Evolutionary conservation across 2,113 vertebrate genomes (phyloP), one percentile per base, ranked within the genome.

Genomic region (Loxodonta africana): DNA sequence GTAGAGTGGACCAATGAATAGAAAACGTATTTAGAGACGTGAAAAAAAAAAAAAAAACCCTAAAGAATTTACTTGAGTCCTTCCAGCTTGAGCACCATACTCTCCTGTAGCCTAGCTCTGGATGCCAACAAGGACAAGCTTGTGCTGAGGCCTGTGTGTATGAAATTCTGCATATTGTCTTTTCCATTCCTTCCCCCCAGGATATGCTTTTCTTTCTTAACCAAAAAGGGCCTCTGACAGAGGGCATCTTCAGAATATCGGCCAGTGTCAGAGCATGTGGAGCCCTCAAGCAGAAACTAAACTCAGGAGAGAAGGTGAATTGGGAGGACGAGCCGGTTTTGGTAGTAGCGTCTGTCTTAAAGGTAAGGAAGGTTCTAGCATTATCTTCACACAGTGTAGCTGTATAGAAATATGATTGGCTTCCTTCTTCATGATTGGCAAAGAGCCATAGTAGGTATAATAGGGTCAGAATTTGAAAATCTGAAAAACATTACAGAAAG

Each of bases 131-230:
- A 2, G 48, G 11, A 5, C 60, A 26, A 37, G 37, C 33, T n/a
- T 57, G 3, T 30, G 18, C 33, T 74, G 18, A 10, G n/a, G 14
- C 18, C 41, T 37, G 8, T 53, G 23, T 60, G 14, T 63, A 28
- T 7, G 9, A 96, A 92, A 80, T 53, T 5, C 2, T 83, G 0
- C 78, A 51, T 93, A 28, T 12, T 48, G 90, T 46, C 63, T 82
- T 26, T 83, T 97, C 37, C 37, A 37, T 73, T 90, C 37, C 74
- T 46, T 37, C 48, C 30, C 12, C 44, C 11, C 71, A 99, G 99
- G 99, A 99, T 89, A 99, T 99, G 99, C 97, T 99, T 97, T 99
- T 96, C 57, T 98, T 99, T n/a, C 98, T 99, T 80, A 99, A 99
- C 89, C 98, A 98, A 97, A 99, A 99, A 37, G 37, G 99, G 8